Evolutionary conservation across 2,888 invertebrate species (phyloP).

Genomic region (Branchipolynoe longqiensis): DNA sequence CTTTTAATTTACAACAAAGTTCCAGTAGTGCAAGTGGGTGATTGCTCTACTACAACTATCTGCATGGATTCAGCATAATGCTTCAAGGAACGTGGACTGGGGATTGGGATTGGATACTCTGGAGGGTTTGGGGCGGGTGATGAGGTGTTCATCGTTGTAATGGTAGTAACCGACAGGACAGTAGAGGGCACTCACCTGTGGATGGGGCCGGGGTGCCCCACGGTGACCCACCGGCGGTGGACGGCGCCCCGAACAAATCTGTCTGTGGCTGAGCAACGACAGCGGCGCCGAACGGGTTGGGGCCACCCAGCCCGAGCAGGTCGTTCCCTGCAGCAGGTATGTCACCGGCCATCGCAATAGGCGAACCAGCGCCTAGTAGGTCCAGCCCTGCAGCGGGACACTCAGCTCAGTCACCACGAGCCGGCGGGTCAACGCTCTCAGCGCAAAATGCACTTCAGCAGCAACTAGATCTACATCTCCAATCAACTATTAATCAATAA

Average conservation of each 20-base stretch:
- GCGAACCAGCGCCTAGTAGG: constrained; percentile 45
- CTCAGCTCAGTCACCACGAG: too few relatives aligned
- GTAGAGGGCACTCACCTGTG: constrained; percentile 8
- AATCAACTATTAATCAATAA: too few relatives aligned
- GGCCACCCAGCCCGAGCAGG: constrained; percentile 88
- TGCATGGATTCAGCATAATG: not conserved
- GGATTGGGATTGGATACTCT: not conserved
- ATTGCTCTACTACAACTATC: not conserved
- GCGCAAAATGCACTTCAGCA: too few relatives aligned
- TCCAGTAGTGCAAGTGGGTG: not conserved
- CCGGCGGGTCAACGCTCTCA: too few relatives aligned
- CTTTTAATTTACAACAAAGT: too few relatives aligned
- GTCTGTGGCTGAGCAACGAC: not conserved
- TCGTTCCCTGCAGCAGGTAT: constrained; percentile 87
- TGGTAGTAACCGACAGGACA: too few relatives aligned
- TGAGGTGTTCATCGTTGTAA: not conserved
- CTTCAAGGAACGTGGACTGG: too few relatives aligned
- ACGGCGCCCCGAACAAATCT: constrained; percentile 21
- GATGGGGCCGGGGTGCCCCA: constrained; percentile 32
- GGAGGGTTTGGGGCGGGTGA: not conserved
- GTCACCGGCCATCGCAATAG: constrained; percentile 82
- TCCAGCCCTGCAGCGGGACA: constrained; percentile 11
- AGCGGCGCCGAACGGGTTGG: constrained; percentile 90
- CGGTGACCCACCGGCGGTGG: constrained; percentile 4
- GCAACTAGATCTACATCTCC: too few relatives aligned